phyloP scores from a whole-genome alignment of 2,888 invertebrate genomes.

The Lasioglossum pauxillum region DNA sequence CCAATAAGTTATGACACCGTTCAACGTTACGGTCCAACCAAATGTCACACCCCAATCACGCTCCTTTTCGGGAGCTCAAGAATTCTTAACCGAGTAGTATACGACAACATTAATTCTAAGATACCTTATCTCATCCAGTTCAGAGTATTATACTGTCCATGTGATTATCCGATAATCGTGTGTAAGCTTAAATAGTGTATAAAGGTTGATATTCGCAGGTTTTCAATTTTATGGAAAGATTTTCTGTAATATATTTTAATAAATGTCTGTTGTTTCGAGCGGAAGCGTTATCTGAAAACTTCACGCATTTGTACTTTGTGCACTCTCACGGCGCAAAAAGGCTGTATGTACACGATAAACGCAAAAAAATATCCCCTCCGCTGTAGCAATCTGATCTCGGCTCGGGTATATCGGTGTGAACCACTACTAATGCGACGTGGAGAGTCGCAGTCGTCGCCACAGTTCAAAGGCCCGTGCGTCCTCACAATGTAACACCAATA shows the following conservation, averaged over 20 bases:
- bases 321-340: too few species aligned
- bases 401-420: too few species aligned
- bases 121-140: neutral
- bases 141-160: neutral
- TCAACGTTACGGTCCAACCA: neutral
- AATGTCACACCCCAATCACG: neutral
- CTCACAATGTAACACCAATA: too few species aligned
- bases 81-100: neutral
- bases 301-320: neutral
- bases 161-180: neutral
- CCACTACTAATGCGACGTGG: too few species aligned
- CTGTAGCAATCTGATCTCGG: too few species aligned
- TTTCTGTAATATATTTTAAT: neutral
- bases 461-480: too few species aligned
- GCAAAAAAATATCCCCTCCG: too few species aligned
- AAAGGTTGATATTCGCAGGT: neutral
- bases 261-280: conserved; percentile 8
- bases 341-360: too few species aligned
- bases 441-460: too few species aligned
- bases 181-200: neutral
- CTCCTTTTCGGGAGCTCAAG: neutral
- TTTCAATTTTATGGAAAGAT: neutral
- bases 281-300: neutral
- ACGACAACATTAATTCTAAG: neutral
- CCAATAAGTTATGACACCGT: conserved; percentile 64